These are phyloP conservation scores for Phymatocera aterrima DNA, from an alignment of 2,888 invertebrate species.

Conservation along the genomic window DNA sequence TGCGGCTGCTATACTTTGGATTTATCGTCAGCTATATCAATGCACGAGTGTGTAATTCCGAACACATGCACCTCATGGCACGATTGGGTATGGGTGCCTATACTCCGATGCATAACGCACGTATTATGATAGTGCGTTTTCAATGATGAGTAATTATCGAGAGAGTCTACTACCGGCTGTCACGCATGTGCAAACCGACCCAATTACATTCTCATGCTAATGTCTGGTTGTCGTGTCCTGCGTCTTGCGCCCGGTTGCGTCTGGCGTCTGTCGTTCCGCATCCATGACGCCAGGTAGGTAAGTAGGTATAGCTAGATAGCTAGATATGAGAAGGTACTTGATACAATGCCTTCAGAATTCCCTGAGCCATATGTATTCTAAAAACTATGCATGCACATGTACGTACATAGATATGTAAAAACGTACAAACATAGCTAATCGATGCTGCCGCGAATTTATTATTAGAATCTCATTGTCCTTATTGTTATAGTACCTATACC, in stretches of 20 bases:
- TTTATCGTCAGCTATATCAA: too few relatives aligned
- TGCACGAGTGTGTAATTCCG: too few relatives aligned
- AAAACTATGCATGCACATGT: too few relatives aligned
- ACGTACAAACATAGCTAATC: background rate
- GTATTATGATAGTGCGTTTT: constrained; percentile 37
- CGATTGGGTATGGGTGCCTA: constrained; percentile 9
- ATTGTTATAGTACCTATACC: too few relatives aligned
- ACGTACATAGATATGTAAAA: too few relatives aligned
- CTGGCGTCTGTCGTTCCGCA: constrained; percentile 36
- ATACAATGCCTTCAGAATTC: constrained; percentile 19
- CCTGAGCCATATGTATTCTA: background rate
- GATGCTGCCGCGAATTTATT: constrained; percentile 7
- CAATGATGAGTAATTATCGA: constrained; percentile 41
- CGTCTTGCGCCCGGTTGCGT: constrained; percentile 15
- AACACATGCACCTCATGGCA: background rate
- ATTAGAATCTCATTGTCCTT: background rate
- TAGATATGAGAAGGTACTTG: too few relatives aligned
- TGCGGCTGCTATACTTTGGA: too few relatives aligned
- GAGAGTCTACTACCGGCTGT: constrained; percentile 38
- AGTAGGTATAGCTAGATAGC: too few relatives aligned
- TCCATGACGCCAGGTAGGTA: constrained; percentile 15
- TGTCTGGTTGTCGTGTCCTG: constrained; percentile 40
- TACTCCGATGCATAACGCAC: background rate
- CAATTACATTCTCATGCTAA: constrained; percentile 60
- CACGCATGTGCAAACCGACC: constrained; percentile 52